A percentile compares a stretch with the other conserved stretches of the same genome.
Evolutionary conservation across 2,797 vertebrate species (phyloP).

Genomic region (Cacajao melanocephalus): DNA sequence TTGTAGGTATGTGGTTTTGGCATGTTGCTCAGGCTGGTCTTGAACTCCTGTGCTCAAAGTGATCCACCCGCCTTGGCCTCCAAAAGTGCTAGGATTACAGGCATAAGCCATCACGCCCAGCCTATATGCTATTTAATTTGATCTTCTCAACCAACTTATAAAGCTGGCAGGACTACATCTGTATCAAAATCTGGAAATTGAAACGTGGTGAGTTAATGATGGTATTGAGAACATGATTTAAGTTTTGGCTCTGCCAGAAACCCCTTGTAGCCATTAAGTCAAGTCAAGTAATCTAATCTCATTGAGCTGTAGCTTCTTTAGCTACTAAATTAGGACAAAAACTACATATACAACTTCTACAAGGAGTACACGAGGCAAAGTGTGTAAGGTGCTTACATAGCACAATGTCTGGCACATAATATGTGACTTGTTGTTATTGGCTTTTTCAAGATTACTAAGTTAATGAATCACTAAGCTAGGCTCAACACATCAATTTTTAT

Average conservation of each 20-base stretch:
- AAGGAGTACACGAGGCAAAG: background rate
- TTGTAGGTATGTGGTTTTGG: too few species aligned
- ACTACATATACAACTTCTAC: background rate
- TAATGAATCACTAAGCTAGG: conserved; percentile 14
- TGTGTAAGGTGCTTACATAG: conserved; percentile 14
- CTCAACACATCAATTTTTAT: background rate
- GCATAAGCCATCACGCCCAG: fast-evolving
- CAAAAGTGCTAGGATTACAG: too few species aligned
- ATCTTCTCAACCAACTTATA: background rate
- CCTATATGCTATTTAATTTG: background rate
- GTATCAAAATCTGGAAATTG: background rate
- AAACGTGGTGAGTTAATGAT: background rate
- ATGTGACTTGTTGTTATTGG: conserved; percentile 15
- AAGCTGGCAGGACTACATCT: background rate
- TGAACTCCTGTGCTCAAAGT: too few species aligned
- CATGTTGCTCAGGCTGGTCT: too few species aligned
- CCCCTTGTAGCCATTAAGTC: background rate
- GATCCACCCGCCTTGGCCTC: too few species aligned
- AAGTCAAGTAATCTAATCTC: background rate
- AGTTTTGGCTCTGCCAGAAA: background rate
- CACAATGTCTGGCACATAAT: background rate
- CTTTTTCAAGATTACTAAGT: conserved; percentile 36
- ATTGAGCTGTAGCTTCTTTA: background rate
- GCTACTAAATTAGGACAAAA: background rate
- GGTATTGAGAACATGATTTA: background rate